A percentile compares a stretch with the other conserved stretches of the same genome.
These are phyloP conservation scores for Poecile montanus DNA, from an alignment of 2,797 vertebrate genomes.

Conservation along the genomic window DNA sequence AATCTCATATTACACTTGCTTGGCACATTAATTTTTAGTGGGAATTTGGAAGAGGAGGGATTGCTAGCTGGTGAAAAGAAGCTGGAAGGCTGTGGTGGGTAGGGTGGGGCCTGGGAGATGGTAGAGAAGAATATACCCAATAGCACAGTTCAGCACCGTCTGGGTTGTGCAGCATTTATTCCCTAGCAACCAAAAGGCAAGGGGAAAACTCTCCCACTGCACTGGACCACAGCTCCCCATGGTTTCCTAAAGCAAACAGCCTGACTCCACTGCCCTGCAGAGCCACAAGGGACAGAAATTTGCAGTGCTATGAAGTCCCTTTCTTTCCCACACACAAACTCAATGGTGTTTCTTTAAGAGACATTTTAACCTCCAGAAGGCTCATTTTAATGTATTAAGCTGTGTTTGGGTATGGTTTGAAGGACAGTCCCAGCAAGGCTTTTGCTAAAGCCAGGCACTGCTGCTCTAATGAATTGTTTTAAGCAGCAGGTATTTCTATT, in stretches of 20 bases:
- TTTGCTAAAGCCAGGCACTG: conserved; percentile 44
- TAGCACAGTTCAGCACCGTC: not conserved
- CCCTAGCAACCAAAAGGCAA: conserved; percentile 34
- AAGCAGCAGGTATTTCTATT: conserved; percentile 71
- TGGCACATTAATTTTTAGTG: not conserved
- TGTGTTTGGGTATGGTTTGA: not conserved
- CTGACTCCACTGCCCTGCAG: not conserved
- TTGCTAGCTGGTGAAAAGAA: conserved; percentile 23
- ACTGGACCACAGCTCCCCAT: not conserved
- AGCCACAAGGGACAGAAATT: not conserved
- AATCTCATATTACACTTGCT: conserved; percentile 1
- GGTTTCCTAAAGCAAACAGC: not conserved
- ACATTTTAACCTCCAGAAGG: not conserved
- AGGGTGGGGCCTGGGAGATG: not conserved
- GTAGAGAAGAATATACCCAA: not conserved
- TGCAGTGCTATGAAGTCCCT: not conserved
- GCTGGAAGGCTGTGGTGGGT: not conserved
- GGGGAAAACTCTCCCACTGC: conserved; percentile 19
- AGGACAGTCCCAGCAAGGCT: conserved; percentile 36
- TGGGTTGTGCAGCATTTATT: conserved; percentile 17
- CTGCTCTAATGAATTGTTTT: conserved; percentile 67
- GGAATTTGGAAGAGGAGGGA: conserved; percentile 28
- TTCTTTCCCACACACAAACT: not conserved
- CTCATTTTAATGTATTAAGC: not conserved
- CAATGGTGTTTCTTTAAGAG: not conserved